Conservation (phyloP, 2,797 vertebrate species). For the Acrossocheilus wenchowensis region DNA sequence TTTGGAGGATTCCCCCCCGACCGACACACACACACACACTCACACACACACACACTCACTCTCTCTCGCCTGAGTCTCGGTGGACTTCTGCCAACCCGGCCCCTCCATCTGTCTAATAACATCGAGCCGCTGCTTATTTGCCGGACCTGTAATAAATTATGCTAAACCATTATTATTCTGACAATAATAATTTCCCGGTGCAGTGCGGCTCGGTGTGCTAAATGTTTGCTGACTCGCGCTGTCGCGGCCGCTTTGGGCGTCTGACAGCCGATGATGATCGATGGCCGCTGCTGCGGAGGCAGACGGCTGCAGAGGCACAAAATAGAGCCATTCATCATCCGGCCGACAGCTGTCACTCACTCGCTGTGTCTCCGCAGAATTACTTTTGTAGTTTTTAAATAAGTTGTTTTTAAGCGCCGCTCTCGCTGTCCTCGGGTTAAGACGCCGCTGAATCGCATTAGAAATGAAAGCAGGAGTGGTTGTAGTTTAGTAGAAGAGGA, state of each 20-base stretch:
- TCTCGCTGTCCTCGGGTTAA: conserved; percentile 80
- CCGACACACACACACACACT: conserved; percentile 38
- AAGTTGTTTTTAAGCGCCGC: conserved; percentile 95
- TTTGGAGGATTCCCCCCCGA: conserved; percentile 93
- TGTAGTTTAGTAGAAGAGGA: conserved; percentile 82
- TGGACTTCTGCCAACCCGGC: conserved; percentile 99
- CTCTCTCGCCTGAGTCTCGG: conserved; percentile 85
- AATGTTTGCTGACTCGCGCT: conserved; percentile 99
- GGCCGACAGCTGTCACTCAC: conserved; percentile 99
- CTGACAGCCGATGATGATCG: conserved; percentile 99
- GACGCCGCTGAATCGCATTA: conserved; percentile 84
- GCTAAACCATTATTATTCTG: conserved; percentile 99
- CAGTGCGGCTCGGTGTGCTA: conserved; percentile 99
- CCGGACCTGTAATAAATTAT: conserved; percentile 99
- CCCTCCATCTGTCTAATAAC: conserved; percentile 99
- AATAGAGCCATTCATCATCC: conserved; percentile 99
- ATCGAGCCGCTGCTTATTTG: conserved; percentile 99
- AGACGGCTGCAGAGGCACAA: conserved; percentile 90
- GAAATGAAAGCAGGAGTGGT: conserved; percentile 74
- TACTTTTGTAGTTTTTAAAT: conserved; percentile 98
- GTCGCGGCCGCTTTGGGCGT: conserved; percentile 97
- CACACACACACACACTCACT: not conserved
- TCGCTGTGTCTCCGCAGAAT: conserved; percentile 93
- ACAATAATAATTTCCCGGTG: conserved; percentile 99
- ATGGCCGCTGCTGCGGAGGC: conserved; percentile 94